Evolutionary conservation across 2,113 vertebrate genomes (phyloP), one percentile per base, ranked within the genome.

Genomic region (Xerus inauris): DNA sequence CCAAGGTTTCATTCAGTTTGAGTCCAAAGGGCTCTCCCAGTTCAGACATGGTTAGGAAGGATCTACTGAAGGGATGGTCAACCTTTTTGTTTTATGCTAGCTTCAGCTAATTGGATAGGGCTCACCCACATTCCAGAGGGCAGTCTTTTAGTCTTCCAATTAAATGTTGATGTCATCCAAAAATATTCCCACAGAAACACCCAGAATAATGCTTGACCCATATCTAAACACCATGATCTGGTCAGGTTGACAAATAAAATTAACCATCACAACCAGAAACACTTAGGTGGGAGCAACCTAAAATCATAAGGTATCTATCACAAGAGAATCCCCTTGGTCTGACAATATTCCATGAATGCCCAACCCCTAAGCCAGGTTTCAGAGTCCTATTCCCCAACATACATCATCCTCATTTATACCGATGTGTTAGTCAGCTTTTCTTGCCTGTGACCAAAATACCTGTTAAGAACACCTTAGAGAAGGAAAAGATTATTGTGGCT

Each of bases 241-340:
- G 19, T 97, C 79, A 87, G 47, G 12, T 87, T 73, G 32, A 91
- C 57, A 80, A 6, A 69, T 72, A 51, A 86, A 93, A 82, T 86
- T 89, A 89, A 89, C 32, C 28, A 86, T 94, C 59, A 81, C 32
- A 83, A 87, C 49, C 81, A 87, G 72, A 97, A 94, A 77, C 42
- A 47, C 47, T 87, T 13, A 57, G 14, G 73, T 75, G 40, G 47
- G 38, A 69, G 59, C 11, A 57, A 79, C 75, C 73, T 75, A n/a
- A 79, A 92, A 17, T 47, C n/a, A 62, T 67, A 67, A 83, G 22
- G 20, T 32, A 87, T 80, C 32, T 59, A 40, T 86, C 40, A 49
- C 59, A 92, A 54, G 77, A 13, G 79, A 82, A 19, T 3, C 8
- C 22, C 24, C 54, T 84, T 30, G 3, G 28, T 79, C 72, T 65